phyloP scores from a whole-genome alignment of 2,888 invertebrate genomes.

The Lypha dubia region DNA sequence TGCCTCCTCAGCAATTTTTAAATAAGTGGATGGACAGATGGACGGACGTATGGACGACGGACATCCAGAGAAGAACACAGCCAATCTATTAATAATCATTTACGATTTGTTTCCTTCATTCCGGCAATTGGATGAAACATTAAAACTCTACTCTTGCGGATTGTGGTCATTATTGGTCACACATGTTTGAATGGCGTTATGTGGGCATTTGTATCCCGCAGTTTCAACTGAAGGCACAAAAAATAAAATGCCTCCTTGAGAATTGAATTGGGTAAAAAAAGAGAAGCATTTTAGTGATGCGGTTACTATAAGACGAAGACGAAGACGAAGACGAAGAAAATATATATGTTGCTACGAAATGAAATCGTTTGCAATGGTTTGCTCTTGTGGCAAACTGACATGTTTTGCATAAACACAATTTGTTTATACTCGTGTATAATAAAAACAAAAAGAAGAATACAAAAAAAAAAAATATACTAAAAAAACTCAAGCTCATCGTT shows the following conservation, averaged over 20 bases:
- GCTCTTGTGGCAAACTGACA: slow-evolving; percentile 50
- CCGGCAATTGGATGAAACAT: slow-evolving; percentile 54
- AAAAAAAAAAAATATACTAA: neutral
- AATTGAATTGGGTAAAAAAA: slow-evolving; percentile 19
- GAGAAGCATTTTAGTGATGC: slow-evolving; percentile 27
- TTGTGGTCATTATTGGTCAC: slow-evolving; percentile 61
- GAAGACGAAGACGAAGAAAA: slow-evolving; percentile 3
- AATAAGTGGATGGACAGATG: neutral
- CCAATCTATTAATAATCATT: slow-evolving; percentile 60
- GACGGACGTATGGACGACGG: no score
- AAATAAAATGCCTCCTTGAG: slow-evolving; percentile 13
- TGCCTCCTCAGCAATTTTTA: neutral
- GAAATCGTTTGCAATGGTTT: slow-evolving; percentile 36
- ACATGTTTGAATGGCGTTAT: slow-evolving; percentile 68
- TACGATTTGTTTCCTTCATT: slow-evolving; percentile 62
- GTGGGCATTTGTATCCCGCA: slow-evolving; percentile 70
- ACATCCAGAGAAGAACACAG: slow-evolving; percentile 2
- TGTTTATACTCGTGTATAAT: neutral
- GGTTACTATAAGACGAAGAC: slow-evolving; percentile 20
- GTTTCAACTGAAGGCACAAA: slow-evolving; percentile 49
- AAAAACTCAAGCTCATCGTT: slow-evolving; percentile 55
- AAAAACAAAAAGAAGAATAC: neutral
- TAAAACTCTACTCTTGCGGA: slow-evolving; percentile 33
- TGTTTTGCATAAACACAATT: slow-evolving; percentile 60
- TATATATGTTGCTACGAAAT: no score